Percentiles rank a stretch among this genome's conserved stretches.
Evolutionary conservation across 2,888 invertebrate genomes (phyloP).

Genomic region (Drosophila suboccidentalis): DNA sequence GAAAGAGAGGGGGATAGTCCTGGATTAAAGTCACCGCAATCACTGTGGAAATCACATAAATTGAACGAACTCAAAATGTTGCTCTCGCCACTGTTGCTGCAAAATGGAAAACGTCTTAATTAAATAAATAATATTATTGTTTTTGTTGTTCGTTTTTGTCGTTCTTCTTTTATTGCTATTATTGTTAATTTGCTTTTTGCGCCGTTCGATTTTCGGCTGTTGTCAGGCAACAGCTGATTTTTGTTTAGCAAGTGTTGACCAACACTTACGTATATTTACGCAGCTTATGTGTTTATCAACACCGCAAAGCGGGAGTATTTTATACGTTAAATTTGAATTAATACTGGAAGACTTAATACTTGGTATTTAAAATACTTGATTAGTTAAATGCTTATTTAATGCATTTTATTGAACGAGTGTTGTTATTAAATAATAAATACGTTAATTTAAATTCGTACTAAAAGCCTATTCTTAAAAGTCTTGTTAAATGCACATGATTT

Average conservation of each 20-base stretch:
- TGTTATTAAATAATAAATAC: background rate
- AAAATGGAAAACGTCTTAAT: background rate
- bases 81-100: conserved; percentile 11
- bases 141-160: conserved; percentile 6
- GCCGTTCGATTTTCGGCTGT: conserved; percentile 42
- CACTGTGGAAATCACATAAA: conserved; percentile 4
- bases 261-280: background rate
- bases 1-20: background rate
- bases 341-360: too few species aligned
- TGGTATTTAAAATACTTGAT: too few species aligned
- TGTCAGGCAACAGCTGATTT: conserved; percentile 55
- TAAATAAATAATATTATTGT: background rate
- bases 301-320: conserved; percentile 9
- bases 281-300: conserved; percentile 23
- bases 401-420: too few species aligned
- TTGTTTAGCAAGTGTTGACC: background rate
- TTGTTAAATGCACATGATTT: background rate
- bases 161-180: conserved; percentile 10
- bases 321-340: conserved; percentile 3
- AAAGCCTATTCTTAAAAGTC: background rate
- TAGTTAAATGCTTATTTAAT: too few species aligned
- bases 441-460: background rate
- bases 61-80: background rate
- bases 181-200: conserved; percentile 34
- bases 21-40: conserved; percentile 29